These are phyloP conservation scores for Neostethus bicornis DNA, from an alignment of 2,797 vertebrate genomes.

Conservation along the genomic window DNA sequence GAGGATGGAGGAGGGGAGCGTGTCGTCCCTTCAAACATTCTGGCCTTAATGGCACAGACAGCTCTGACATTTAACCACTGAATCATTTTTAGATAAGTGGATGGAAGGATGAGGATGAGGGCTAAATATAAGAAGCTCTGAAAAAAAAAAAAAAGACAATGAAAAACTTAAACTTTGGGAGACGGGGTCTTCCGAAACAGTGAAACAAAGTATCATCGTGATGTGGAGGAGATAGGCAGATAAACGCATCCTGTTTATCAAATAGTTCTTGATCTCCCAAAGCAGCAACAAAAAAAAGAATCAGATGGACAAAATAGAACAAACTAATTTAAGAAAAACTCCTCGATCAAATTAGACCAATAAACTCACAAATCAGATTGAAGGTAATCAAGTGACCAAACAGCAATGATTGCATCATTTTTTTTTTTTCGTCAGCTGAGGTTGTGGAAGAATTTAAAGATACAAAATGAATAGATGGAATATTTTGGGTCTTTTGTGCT, in stretches of 20 bases:
- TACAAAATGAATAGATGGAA: slow-evolving; percentile 1
- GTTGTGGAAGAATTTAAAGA: slow-evolving; percentile 9
- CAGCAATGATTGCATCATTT: slow-evolving; percentile 35
- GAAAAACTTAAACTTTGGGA: slow-evolving; percentile 1
- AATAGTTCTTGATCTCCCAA: too few species aligned
- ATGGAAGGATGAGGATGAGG: slow-evolving; percentile 29
- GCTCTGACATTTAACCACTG: slow-evolving; percentile 77
- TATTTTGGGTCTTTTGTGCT: background rate
- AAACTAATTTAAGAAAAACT: too few species aligned
- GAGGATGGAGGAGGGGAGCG: slow-evolving; percentile 53
- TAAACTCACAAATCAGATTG: slow-evolving; percentile 37
- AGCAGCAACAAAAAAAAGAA: too few species aligned
- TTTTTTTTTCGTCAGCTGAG: slow-evolving; percentile 21
- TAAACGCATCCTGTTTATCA: too few species aligned
- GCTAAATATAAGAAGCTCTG: slow-evolving; percentile 34
- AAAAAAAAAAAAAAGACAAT: slow-evolving; percentile 17
- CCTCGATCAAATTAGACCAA: slow-evolving; percentile 25
- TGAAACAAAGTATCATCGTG: too few species aligned
- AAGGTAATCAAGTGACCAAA: slow-evolving; percentile 28
- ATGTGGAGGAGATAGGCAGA: too few species aligned
- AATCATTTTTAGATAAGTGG: slow-evolving; percentile 73
- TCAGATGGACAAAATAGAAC: too few species aligned
- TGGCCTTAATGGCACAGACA: slow-evolving; percentile 86
- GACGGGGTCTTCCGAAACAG: background rate
- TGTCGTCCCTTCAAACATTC: slow-evolving; percentile 76